Evolutionary conservation across 2,888 invertebrate species (phyloP).

Genomic region (Andrena praecox): DNA sequence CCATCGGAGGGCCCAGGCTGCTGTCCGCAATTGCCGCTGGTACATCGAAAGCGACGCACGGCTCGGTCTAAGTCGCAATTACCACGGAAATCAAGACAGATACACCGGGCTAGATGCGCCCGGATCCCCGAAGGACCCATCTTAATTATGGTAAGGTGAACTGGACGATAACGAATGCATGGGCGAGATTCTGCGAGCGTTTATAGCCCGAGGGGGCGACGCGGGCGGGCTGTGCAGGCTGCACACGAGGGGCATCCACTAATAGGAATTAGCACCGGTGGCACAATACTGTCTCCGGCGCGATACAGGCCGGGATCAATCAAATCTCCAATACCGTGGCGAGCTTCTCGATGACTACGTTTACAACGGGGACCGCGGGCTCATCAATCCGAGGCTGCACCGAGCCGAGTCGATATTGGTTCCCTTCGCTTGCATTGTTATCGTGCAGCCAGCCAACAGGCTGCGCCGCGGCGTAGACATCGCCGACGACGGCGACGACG

Average conservation of each 20-base stretch:
- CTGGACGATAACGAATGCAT: slow-evolving; percentile 69
- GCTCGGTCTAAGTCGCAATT: slow-evolving; percentile 36
- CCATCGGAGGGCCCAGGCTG: neutral
- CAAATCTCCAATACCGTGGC: slow-evolving; percentile 75
- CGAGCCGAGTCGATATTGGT: slow-evolving; percentile 72
- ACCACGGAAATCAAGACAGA: slow-evolving; percentile 44
- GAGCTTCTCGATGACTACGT: slow-evolving; percentile 76
- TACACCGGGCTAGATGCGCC: slow-evolving; percentile 29
- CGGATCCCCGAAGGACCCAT: slow-evolving; percentile 44
- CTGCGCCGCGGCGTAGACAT: slow-evolving; percentile 20
- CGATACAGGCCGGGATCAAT: slow-evolving; percentile 74
- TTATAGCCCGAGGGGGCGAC: slow-evolving; percentile 52
- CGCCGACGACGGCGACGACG: slow-evolving; percentile 19
- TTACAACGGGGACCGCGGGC: slow-evolving; percentile 75
- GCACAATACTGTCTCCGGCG: slow-evolving; percentile 70
- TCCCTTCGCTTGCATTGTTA: slow-evolving; percentile 73
- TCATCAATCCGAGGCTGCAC: slow-evolving; percentile 73
- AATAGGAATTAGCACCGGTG: slow-evolving; percentile 75
- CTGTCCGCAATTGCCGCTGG: neutral
- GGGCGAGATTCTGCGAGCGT: slow-evolving; percentile 54
- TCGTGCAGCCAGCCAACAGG: slow-evolving; percentile 51
- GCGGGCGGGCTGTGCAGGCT: slow-evolving; percentile 37
- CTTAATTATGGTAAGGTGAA: slow-evolving; percentile 71
- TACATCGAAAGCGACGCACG: slow-evolving; percentile 4
- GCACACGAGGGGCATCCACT: slow-evolving; percentile 66